A percentile compares a stretch with the other conserved stretches of the same genome.
These are phyloP conservation scores for Phengaris arion DNA, from an alignment of 2,888 invertebrate species.

Conservation along the genomic window DNA sequence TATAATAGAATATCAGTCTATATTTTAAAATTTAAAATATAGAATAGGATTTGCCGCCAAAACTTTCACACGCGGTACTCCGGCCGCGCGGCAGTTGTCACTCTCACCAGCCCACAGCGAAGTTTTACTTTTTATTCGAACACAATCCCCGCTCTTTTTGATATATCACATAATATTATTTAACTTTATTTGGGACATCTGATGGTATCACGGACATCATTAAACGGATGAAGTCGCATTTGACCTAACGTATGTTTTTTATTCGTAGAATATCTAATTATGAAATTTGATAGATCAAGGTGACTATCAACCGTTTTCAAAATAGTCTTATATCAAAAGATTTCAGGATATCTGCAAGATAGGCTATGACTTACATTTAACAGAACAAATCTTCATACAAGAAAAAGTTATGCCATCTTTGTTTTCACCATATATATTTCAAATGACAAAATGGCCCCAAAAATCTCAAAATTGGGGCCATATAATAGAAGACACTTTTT, in stretches of 20 bases:
- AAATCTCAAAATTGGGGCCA: too few relatives aligned
- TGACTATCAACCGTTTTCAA: background rate
- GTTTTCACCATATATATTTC: too few relatives aligned
- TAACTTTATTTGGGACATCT: conserved; percentile 53
- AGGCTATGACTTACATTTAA: too few relatives aligned
- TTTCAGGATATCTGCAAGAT: too few relatives aligned
- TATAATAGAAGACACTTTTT: too few relatives aligned
- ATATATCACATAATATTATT: conserved; percentile 65
- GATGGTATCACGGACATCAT: conserved; percentile 36
- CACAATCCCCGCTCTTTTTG: conserved; percentile 60
- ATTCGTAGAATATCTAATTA: background rate
- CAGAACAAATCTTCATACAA: too few relatives aligned
- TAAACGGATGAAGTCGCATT: conserved; percentile 11
- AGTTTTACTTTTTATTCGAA: conserved; percentile 73
- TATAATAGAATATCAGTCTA: conserved; percentile 5
- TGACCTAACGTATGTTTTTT: conserved; percentile 4
- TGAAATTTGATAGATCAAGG: background rate
- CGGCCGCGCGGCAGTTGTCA: conserved; percentile 61
- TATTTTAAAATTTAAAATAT: conserved; percentile 19
- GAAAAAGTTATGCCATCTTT: too few relatives aligned
- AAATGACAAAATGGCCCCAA: too few relatives aligned
- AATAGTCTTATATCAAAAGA: background rate
- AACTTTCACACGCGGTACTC: conserved; percentile 57
- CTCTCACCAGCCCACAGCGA: conserved; percentile 64
- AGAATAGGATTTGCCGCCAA: conserved; percentile 48